phyloP scores from a whole-genome alignment of 37 sponge, comb jelly and placozoan species.

The Oopsacas minuta region DNA sequence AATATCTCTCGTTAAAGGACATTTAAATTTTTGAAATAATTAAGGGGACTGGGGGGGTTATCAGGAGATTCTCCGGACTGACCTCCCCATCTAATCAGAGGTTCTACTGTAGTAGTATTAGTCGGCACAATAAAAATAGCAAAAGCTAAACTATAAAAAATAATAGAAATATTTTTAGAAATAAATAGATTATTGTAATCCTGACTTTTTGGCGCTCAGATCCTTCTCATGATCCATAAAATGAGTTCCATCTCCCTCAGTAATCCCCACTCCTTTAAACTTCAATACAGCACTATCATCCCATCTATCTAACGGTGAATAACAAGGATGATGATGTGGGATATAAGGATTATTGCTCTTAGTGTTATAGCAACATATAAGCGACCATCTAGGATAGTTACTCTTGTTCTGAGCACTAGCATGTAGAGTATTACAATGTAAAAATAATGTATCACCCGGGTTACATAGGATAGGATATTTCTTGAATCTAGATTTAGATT shows the following conservation, averaged over 20 bases:
- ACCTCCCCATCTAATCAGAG: too few species aligned
- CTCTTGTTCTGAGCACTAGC: slow-evolving; percentile 66
- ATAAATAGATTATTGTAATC: background rate
- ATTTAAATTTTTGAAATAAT: too few species aligned
- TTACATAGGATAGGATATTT: background rate
- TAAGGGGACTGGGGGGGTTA: too few species aligned
- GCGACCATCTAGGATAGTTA: slow-evolving; percentile 64
- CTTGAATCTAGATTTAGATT: slow-evolving; percentile 34
- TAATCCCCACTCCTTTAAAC: background rate
- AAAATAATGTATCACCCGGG: slow-evolving; percentile 54
- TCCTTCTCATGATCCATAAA: background rate
- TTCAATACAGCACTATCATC: background rate
- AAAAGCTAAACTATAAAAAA: too few species aligned
- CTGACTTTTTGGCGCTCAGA: background rate
- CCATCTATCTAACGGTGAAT: slow-evolving; percentile 56
- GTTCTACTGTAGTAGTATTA: too few species aligned
- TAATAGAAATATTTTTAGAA: too few species aligned
- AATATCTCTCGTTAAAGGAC: too few species aligned
- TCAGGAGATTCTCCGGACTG: too few species aligned
- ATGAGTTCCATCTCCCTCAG: background rate
- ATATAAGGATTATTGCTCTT: slow-evolving; percentile 54
- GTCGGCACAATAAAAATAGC: too few species aligned
- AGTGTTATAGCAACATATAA: slow-evolving; percentile 79
- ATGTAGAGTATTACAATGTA: slow-evolving; percentile 77
- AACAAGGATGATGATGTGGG: slow-evolving; percentile 52